Base-by-base conservation (phyloP, 2,888 invertebrate genomes). In the Rhorus exstirpatorius region DNA sequence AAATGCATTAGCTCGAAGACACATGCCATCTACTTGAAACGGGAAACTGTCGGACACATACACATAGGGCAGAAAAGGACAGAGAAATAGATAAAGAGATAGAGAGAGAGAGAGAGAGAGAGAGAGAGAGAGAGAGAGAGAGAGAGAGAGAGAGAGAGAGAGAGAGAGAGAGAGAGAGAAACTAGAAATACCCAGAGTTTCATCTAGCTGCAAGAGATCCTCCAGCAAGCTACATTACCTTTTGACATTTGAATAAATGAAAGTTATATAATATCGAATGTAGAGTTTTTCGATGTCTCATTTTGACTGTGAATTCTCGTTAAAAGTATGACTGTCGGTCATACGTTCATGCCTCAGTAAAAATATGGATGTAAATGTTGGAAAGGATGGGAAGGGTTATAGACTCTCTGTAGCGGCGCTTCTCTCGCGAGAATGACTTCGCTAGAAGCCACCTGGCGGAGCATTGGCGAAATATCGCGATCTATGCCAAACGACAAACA, bases 1-100 rank as follows among this genome's bases (percentile, higher is more conserved):
- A 89, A 89, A 89, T 89, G 89, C 87, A 89, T 89, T 89, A 88
- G 87, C 86, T 87, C 79, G 55, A 82, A 83, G 86, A 79, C 79
- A 81, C 81, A 78, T 70, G 53, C 55, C 60, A 60, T 65, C 67
- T 74, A 65, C 78, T 70, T 74, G 74, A 61, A 74, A 82, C 58
- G 71, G 81, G 72, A 77, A 68, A 84, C 74, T 68, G 61, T 74
- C 14, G 63, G 26, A 68, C 75, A 60, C 51, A 63, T 31, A 58
- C 51, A 60, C 35, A 46, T n/a, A 55, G 21, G 14, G 24, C 51
- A 60, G 35, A 46, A n/a, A 55, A 17, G 14, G 24, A 35, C 60
- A 58, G 14, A 58, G 24, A 44, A 24, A 41, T 19, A 6, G 17
- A 26, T 19, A 31, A 31, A 31, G n/a, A n/a, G n/a, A n/a, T n/a